phyloP scores from a whole-genome alignment of 2,888 invertebrate genomes.

The Yponomeuta plumbellus region DNA sequence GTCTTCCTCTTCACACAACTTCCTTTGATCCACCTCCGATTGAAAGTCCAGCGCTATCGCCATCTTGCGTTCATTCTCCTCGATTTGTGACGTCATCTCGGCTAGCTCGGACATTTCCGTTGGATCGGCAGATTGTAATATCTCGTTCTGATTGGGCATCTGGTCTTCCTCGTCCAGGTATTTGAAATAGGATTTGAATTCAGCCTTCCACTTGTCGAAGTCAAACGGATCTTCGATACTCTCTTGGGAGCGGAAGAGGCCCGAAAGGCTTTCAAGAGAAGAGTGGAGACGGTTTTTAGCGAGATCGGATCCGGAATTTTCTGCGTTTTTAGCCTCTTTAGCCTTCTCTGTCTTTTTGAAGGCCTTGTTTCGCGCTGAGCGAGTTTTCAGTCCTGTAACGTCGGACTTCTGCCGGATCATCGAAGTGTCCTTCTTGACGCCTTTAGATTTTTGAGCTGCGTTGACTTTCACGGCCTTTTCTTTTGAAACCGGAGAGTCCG shows the following conservation, averaged over 20 bases:
- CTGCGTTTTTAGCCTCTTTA: constrained; percentile 40
- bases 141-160: constrained; percentile 52
- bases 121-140: constrained; percentile 60
- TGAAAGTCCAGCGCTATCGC: constrained; percentile 79
- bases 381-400: constrained; percentile 75
- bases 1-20: constrained; percentile 86
- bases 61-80: constrained; percentile 74
- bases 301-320: constrained; percentile 39
- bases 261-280: constrained; percentile 62
- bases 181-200: constrained; percentile 61
- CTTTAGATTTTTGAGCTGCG: neutral
- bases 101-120: constrained; percentile 71
- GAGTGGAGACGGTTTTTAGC: constrained; percentile 64
- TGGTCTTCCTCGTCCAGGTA: constrained; percentile 66
- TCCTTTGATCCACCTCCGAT: constrained; percentile 84
- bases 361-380: constrained; percentile 50
- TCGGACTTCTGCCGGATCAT: constrained; percentile 78
- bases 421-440: constrained; percentile 38
- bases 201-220: constrained; percentile 66
- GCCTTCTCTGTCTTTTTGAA: constrained; percentile 50
- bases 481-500: constrained; percentile 18
- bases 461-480: constrained; percentile 15
- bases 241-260: constrained; percentile 60
- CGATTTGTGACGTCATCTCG: constrained; percentile 70
- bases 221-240: constrained; percentile 61